phyloP scores from a whole-genome alignment of 2,797 vertebrate species.

The Trichosurus vulpecula region DNA sequence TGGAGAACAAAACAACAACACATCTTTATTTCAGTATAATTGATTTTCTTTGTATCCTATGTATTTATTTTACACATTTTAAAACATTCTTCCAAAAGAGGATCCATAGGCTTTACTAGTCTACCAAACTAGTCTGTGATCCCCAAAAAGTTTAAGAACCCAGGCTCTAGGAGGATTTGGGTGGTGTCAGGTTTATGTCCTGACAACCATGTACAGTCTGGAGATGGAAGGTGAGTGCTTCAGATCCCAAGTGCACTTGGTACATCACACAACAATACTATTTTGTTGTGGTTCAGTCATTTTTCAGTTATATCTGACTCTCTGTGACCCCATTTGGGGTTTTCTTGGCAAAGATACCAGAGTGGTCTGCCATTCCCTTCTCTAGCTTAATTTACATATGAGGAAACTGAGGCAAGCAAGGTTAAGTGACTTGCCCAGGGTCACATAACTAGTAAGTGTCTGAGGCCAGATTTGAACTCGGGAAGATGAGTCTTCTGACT shows the following conservation, averaged over 20 bases:
- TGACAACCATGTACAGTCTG: background rate
- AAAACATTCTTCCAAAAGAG: background rate
- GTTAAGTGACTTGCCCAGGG: no score
- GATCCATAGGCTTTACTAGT: background rate
- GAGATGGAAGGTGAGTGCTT: background rate
- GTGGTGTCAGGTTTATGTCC: background rate
- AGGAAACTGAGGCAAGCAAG: background rate
- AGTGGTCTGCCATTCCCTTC: background rate
- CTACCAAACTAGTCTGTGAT: background rate
- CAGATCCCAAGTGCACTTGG: background rate
- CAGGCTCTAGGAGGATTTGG: background rate
- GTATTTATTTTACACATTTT: background rate
- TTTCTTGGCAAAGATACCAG: background rate
- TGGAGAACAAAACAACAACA: background rate
- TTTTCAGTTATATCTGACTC: background rate
- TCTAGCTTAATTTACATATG: background rate
- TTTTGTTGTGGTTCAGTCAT: background rate
- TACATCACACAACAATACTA: background rate
- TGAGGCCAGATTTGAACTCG: background rate
- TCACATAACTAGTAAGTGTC: background rate
- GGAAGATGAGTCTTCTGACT: background rate
- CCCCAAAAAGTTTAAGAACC: background rate
- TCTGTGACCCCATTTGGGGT: background rate
- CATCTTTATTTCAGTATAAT: background rate
- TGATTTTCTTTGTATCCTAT: background rate